Conservation (phyloP, 2,113 vertebrate species). For the Thomomys bottae region DNA sequence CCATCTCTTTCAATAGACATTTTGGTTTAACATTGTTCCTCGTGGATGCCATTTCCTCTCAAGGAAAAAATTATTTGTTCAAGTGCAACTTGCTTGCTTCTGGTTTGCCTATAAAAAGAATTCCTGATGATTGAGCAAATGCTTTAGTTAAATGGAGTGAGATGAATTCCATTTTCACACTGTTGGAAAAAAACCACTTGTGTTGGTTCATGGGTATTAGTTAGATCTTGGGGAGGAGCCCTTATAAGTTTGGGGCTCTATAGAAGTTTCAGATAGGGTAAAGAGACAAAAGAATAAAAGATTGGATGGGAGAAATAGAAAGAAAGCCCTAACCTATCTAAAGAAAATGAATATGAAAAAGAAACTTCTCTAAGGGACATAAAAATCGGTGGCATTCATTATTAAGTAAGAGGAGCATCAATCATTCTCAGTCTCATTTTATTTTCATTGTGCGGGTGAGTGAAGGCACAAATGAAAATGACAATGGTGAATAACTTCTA, state of each 20-base stretch:
- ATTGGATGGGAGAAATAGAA: neutral
- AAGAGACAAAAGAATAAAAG: constrained; percentile 6
- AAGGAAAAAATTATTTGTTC: constrained; percentile 47
- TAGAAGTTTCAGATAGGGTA: constrained; percentile 47
- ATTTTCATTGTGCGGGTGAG: constrained; percentile 62
- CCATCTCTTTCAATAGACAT: neutral
- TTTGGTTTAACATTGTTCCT: neutral
- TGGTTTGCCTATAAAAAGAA: constrained; percentile 4
- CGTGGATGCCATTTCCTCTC: constrained; percentile 17
- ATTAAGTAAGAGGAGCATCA: constrained; percentile 58
- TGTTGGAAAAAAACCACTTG: constrained; percentile 26
- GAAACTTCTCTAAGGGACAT: constrained; percentile 42
- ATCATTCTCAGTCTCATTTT: constrained; percentile 63
- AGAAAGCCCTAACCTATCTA: neutral
- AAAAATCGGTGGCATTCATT: constrained; percentile 58
- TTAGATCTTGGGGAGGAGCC: neutral
- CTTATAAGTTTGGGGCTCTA: neutral
- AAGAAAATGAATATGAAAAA: constrained; percentile 42
- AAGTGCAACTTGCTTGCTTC: constrained; percentile 8
- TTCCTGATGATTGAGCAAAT: neutral
- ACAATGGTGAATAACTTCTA: constrained; percentile 61
- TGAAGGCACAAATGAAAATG: constrained; percentile 9
- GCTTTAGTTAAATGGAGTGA: constrained; percentile 20
- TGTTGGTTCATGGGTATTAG: constrained; percentile 1
- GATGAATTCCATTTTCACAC: constrained; percentile 48